Conservation (phyloP, 1,140 invertebrate species). For the Conopomorpha cramerella region DNA sequence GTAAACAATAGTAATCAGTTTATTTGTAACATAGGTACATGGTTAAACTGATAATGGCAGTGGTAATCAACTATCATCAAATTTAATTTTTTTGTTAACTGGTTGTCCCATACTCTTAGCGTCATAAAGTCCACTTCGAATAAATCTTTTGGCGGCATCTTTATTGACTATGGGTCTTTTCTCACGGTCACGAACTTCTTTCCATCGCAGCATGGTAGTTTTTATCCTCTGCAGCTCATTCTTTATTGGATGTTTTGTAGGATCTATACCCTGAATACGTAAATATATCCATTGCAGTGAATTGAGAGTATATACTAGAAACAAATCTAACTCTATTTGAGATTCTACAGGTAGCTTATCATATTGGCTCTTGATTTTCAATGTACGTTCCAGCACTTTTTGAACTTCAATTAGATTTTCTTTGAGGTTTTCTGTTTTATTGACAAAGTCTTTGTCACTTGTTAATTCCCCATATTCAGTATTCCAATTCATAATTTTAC, state of each 20-base stretch:
- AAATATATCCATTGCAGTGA: constrained; percentile 66
- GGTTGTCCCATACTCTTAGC: constrained; percentile 20
- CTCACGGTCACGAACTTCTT: constrained; percentile 61
- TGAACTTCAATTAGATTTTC: constrained; percentile 56
- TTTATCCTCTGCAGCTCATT: constrained; percentile 62
- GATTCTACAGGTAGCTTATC: constrained; percentile 57
- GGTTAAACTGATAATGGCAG: no score
- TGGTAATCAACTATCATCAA: no score
- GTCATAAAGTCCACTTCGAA: constrained; percentile 63
- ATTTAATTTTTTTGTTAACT: constrained; percentile 38
- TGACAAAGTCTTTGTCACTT: constrained; percentile 42
- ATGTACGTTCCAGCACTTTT: constrained; percentile 41
- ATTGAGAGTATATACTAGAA: constrained; percentile 62
- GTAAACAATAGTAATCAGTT: no score
- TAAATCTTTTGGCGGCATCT: constrained; percentile 62
- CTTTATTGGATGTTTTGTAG: constrained; percentile 59
- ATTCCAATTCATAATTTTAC: constrained; percentile 32
- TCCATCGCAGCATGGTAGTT: constrained; percentile 62
- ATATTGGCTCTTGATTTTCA: constrained; percentile 44
- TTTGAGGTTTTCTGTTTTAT: constrained; percentile 55
- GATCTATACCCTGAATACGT: constrained; percentile 61
- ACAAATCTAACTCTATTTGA: constrained; percentile 65
- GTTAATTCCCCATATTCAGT: constrained; percentile 31
- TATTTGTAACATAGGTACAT: no score
- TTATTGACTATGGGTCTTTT: constrained; percentile 61